Evolutionary conservation across 2,888 invertebrate genomes (phyloP).

Genomic region (Pseudolycoriella hygida): DNA sequence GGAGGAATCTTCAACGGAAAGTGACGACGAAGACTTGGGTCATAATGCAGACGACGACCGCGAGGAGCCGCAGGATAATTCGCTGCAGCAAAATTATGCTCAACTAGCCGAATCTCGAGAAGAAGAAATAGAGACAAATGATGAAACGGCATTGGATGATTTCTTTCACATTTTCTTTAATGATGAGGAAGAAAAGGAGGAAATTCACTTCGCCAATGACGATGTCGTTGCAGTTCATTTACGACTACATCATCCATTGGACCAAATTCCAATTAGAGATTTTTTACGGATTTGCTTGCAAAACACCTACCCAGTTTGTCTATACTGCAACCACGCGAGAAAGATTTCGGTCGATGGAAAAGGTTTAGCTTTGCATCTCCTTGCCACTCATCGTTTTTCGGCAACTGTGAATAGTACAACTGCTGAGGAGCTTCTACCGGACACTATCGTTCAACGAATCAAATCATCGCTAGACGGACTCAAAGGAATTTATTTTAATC

Average conservation of each 20-base stretch:
- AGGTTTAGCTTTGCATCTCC: slow-evolving; percentile 61
- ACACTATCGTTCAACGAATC: slow-evolving; percentile 50
- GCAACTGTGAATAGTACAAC: slow-evolving; percentile 62
- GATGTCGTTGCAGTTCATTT: slow-evolving; percentile 52
- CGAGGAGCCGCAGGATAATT: slow-evolving; percentile 1
- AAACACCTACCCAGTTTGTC: slow-evolving; percentile 49
- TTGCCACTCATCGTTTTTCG: slow-evolving; percentile 62
- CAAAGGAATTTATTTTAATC: slow-evolving; percentile 48
- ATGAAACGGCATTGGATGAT: slow-evolving; percentile 7
- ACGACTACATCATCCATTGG: slow-evolving; percentile 53
- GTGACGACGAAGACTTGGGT: slow-evolving; percentile 18
- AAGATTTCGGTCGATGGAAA: slow-evolving; percentile 72
- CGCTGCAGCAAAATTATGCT: too few relatives aligned
- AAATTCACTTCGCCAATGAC: slow-evolving; percentile 35
- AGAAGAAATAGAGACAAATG: slow-evolving; percentile 3
- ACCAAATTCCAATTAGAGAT: slow-evolving; percentile 52
- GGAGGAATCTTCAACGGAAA: slow-evolving; percentile 23
- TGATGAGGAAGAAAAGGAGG: slow-evolving; percentile 11
- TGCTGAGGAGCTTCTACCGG: slow-evolving; percentile 51
- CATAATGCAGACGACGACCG: slow-evolving; percentile 13
- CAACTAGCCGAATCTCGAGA: background rate
- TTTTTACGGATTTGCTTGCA: slow-evolving; percentile 56
- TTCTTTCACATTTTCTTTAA: slow-evolving; percentile 18
- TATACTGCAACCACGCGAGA: slow-evolving; percentile 73
- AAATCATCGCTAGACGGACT: slow-evolving; percentile 41